phyloP scores from a whole-genome alignment of 2,888 invertebrate genomes.

The Ommatoiulus sabulosus region DNA sequence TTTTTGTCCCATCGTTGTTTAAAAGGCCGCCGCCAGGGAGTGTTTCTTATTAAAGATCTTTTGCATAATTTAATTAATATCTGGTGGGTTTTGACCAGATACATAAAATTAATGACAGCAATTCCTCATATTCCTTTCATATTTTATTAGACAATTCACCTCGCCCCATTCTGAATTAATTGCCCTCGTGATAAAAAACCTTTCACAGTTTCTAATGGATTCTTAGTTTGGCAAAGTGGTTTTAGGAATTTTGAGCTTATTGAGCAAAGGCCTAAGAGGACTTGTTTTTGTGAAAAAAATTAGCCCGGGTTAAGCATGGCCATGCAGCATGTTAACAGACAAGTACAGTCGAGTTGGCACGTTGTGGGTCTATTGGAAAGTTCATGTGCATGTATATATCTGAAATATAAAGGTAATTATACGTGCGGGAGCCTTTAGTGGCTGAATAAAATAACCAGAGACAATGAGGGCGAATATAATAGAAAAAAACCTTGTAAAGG shows the following conservation, averaged over 20 bases:
- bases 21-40: neutral
- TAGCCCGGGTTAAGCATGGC: neutral
- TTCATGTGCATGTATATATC: neutral
- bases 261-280: conserved; percentile 2
- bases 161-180: conserved; percentile 30
- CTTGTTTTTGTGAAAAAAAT: neutral
- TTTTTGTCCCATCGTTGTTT: neutral
- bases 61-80: conserved; percentile 41
- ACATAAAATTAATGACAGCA: conserved; percentile 30
- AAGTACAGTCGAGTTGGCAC: neutral
- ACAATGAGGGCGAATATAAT: conserved; percentile 3
- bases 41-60: conserved; percentile 45
- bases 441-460: neutral
- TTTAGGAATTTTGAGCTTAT: neutral
- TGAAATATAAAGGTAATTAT: conserved; percentile 25
- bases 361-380: neutral
- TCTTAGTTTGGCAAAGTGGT: neutral
- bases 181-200: neutral
- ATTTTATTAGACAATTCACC: conserved; percentile 48
- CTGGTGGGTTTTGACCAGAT: conserved; percentile 18
- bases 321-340: neutral
- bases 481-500: neutral
- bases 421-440: conserved; percentile 25
- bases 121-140: conserved; percentile 47
- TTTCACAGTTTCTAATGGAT: conserved; percentile 22